A percentile compares a stretch with the other conserved stretches of the same genome.
Conservation (phyloP, 2,888 invertebrate genomes). For the Lagria hirta region DNA sequence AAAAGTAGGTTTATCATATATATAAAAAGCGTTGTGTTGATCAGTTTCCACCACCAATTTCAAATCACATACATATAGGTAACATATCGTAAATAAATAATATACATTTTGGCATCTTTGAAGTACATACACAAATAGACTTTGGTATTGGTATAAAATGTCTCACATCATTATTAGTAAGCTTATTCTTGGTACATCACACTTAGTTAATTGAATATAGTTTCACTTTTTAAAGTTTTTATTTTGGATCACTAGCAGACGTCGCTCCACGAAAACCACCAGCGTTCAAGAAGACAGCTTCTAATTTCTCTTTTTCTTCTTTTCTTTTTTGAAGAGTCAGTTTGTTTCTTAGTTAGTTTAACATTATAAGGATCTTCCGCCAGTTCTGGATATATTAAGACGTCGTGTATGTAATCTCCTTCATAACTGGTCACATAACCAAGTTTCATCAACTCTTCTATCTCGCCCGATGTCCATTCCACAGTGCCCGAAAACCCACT, state of each 20-base stretch:
- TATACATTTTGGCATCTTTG: conserved; percentile 62
- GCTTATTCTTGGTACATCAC: conserved; percentile 53
- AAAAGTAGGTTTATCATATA: conserved; percentile 29
- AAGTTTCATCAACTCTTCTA: conserved; percentile 83
- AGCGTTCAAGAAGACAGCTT: conserved; percentile 44
- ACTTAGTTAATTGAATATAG: conserved; percentile 55
- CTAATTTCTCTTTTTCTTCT: conserved; percentile 67
- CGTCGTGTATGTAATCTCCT: conserved; percentile 89
- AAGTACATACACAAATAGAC: conserved; percentile 66
- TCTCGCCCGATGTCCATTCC: conserved; percentile 87
- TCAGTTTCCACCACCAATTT: conserved; percentile 41
- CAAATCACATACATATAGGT: conserved; percentile 55
- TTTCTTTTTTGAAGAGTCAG: conserved; percentile 69
- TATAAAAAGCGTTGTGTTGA: conserved; percentile 33
- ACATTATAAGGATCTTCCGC: conserved; percentile 96
- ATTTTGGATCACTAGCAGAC: conserved; percentile 47
- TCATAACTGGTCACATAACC: conserved; percentile 85
- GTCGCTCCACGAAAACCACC: conserved; percentile 57
- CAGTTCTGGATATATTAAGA: conserved; percentile 85
- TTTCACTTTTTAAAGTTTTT: conserved; percentile 41
- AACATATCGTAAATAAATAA: conserved; percentile 57
- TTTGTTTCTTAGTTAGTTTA: conserved; percentile 80
- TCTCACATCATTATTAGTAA: conserved; percentile 48
- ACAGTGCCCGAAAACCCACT: conserved; percentile 73
- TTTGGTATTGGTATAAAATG: conserved; percentile 63